These are phyloP conservation scores for Penaeus indicus DNA, from an alignment of 1,140 invertebrate species.

Conservation along the genomic window DNA sequence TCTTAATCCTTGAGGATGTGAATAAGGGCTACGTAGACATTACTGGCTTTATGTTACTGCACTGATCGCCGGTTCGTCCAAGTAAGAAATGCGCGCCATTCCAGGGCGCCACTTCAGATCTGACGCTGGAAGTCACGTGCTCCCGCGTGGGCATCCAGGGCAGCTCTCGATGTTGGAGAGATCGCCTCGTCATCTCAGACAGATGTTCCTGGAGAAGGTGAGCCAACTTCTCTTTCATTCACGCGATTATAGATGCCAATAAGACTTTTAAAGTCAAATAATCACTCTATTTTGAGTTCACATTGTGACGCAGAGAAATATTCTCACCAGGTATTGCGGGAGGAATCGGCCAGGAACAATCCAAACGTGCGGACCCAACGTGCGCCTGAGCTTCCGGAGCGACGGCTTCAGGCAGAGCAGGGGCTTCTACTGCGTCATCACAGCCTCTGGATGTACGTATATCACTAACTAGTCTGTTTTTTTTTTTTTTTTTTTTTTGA, in stretches of 20 bases:
- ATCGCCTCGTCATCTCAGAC: neutral
- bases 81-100: too few species aligned
- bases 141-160: neutral
- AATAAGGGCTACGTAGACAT: too few species aligned
- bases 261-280: too few species aligned
- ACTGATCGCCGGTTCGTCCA: too few species aligned
- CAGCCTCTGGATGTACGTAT: neutral
- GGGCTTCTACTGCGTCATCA: neutral
- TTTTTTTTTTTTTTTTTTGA: too few species aligned
- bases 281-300: neutral
- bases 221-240: neutral
- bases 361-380: neutral
- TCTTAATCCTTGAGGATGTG: too few species aligned
- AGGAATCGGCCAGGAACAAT: neutral
- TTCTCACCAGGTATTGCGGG: neutral
- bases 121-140: neutral
- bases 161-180: neutral
- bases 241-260: too few species aligned
- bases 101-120: neutral
- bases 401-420: neutral
- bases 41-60: too few species aligned
- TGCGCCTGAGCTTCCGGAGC: neutral
- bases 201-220: neutral
- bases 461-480: neutral
- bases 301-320: too few species aligned